Evolutionary conservation across 2,888 invertebrate genomes (phyloP), one percentile per base, ranked within the genome.

Genomic region (Nomada fabriciana): DNA sequence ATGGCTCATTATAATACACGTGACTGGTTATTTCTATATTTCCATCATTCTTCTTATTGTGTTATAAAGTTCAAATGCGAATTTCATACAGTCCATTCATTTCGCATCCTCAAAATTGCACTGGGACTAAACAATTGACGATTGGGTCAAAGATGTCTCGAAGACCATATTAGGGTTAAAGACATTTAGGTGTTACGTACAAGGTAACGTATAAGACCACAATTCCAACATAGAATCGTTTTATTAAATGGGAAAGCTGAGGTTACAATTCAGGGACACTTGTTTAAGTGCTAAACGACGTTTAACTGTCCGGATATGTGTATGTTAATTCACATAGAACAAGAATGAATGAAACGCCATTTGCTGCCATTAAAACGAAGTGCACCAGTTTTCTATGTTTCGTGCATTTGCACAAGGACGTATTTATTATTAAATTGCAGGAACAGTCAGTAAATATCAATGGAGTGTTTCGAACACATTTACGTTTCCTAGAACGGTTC

Each of bases 291-390:
- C 11, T 50, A 70, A 70, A 60, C 47, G 70, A 70, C 70, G 60
- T 70, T 70, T 60, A 70, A 70, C 50, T 15, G 29, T 15, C 42
- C 42, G 29, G 5, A 68, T 42, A 23, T 55, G 20, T 15, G 36
- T 50, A 70, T 70, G 70, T 20, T 60, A 70, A 70, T 70, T 60
- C n/a, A n/a, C 18, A 20, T 10, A n/a, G 20, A 65, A 65, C 25
- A 50, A 53, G 52, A 67, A 67, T 29, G 67, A 69, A 47, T 57
- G 55, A 69, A 43, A 69, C 7, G 23, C 53, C 15, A 69, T 43
- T 23, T 25, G 9, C 23, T 7, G 36, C 42, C n/a, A 43, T 69
- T 57, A 29, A 69, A 57, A 57, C 5, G 18, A 47, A 2, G 29
- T 53, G 52, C 20, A 47, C 23, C 42, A 57, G 55, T 55, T 68